These are phyloP conservation scores for Hylia prasina DNA, from an alignment of 2,113 vertebrate genomes.

Conservation along the genomic window DNA sequence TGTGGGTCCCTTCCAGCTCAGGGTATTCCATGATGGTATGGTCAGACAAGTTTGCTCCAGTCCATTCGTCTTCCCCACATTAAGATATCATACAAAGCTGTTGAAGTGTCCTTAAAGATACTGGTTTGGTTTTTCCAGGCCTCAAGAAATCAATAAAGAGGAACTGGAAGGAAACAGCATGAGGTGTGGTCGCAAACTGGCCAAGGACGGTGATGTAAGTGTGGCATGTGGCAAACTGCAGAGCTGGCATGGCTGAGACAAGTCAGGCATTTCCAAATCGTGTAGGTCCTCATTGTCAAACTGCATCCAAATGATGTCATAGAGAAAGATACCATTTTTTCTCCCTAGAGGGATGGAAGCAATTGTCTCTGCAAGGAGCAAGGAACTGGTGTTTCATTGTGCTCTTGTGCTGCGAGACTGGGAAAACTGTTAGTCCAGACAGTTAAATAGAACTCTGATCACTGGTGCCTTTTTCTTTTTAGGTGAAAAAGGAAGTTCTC, in stretches of 20 bases:
- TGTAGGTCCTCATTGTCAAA: neutral
- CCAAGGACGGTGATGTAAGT: constrained; percentile 96
- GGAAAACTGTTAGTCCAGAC: neutral
- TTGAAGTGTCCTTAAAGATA: neutral
- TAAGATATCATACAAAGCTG: neutral
- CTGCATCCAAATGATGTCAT: neutral
- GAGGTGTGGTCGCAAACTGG: constrained; percentile 93
- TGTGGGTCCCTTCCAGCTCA: neutral
- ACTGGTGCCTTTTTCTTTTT: neutral
- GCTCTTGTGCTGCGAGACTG: neutral
- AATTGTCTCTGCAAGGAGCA: neutral
- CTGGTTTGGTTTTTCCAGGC: constrained; percentile 67
- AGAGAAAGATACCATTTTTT: neutral
- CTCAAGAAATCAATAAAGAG: constrained; percentile 92
- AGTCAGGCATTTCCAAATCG: neutral
- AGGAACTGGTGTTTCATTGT: neutral
- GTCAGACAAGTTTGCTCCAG: neutral
- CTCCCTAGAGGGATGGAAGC: neutral
- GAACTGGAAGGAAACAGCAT: constrained; percentile 92
- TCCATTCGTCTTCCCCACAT: neutral
- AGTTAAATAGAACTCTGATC: neutral
- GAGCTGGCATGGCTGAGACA: neutral
- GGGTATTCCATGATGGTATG: neutral
- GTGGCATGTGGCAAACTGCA: neutral
- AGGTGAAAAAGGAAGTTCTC: neutral